Conservation (phyloP, 2,797 vertebrate genomes). For the Aplochiton taeniatus region DNA sequence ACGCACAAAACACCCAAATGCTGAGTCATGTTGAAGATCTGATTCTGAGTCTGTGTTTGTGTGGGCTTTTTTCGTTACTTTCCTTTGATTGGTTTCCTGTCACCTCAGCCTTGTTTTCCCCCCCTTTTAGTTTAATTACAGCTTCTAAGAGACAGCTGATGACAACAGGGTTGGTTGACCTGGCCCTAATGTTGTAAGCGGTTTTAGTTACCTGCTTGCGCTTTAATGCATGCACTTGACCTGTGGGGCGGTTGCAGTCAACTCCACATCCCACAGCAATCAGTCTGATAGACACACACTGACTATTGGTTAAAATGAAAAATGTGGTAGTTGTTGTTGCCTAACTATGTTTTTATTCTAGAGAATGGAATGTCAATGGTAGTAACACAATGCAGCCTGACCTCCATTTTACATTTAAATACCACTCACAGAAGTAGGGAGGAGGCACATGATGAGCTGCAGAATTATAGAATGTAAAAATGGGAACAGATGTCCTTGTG, state of each 20-base stretch:
- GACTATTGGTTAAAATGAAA: neutral
- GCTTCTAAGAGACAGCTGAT: slow-evolving; percentile 31
- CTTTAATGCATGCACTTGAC: slow-evolving; percentile 5
- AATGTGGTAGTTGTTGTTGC: no score
- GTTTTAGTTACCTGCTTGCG: slow-evolving; percentile 8
- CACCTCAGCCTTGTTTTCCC: slow-evolving; percentile 18
- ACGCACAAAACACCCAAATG: neutral
- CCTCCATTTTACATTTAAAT: slow-evolving; percentile 53
- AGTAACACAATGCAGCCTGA: slow-evolving; percentile 41
- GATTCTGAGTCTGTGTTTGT: neutral
- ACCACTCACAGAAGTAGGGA: slow-evolving; percentile 33
- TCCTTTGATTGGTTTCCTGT: slow-evolving; percentile 48
- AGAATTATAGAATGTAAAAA: slow-evolving; percentile 41
- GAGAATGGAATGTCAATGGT: slow-evolving; percentile 40
- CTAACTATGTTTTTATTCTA: slow-evolving; percentile 25
- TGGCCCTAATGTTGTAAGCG: neutral
- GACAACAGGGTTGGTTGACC: slow-evolving; percentile 21
- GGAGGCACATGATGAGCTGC: slow-evolving; percentile 36
- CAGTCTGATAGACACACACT: no score
- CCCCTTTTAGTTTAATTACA: slow-evolving; percentile 43
- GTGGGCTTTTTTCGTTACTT: slow-evolving; percentile 21
- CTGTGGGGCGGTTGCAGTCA: neutral
- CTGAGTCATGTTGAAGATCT: slow-evolving; percentile 25
- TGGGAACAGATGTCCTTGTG: neutral
- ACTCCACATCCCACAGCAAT: no score